These are phyloP conservation scores for Alca torda DNA, from an alignment of 2,797 vertebrate genomes.

Conservation along the genomic window DNA sequence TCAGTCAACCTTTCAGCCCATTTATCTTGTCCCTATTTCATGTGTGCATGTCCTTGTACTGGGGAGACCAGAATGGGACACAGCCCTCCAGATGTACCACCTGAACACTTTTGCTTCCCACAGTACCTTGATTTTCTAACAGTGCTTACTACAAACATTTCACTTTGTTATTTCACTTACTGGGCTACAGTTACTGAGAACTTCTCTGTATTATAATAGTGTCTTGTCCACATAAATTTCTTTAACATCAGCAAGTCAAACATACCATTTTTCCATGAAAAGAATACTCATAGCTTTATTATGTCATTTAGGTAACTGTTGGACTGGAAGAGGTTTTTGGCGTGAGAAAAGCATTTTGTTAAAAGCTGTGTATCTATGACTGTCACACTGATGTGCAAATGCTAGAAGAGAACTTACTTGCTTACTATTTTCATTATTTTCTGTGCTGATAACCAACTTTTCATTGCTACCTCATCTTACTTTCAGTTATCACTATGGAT, in stretches of 20 bases:
- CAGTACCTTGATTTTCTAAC: background rate
- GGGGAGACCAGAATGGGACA: background rate
- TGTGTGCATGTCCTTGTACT: background rate
- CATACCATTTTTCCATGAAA: background rate
- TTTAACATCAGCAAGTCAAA: background rate
- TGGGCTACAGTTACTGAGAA: background rate
- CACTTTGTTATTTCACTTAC: background rate
- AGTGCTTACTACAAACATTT: background rate
- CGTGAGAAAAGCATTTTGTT: background rate
- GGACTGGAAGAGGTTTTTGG: background rate
- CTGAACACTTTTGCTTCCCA: background rate
- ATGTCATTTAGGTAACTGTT: background rate
- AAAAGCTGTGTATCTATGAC: background rate
- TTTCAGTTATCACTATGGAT: background rate
- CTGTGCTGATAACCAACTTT: background rate
- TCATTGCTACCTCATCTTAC: background rate
- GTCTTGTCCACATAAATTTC: background rate
- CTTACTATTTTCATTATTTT: background rate
- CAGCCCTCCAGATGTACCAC: background rate
- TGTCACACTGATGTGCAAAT: background rate
- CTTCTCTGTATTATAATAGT: background rate
- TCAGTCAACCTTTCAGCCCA: background rate
- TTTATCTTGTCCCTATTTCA: background rate
- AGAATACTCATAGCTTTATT: background rate
- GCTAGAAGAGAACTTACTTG: background rate